phyloP scores from a whole-genome alignment of 2,888 invertebrate species.

The Limenitis arthemis region DNA sequence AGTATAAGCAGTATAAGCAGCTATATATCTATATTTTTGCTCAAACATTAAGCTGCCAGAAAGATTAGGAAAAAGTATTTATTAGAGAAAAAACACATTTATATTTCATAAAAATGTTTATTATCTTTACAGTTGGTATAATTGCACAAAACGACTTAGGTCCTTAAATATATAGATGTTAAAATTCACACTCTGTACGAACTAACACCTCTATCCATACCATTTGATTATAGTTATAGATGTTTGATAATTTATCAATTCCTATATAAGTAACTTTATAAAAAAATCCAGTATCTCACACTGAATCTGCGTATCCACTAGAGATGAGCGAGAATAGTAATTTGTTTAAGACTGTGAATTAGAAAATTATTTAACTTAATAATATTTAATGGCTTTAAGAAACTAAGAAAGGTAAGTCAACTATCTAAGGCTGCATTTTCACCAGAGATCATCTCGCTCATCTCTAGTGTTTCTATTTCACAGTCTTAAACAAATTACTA shows the following conservation, averaged over 20 bases:
- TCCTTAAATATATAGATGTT: conserved; percentile 24
- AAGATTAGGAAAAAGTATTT: background rate
- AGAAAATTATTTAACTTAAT: conserved; percentile 4
- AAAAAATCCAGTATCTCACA: conserved; percentile 1
- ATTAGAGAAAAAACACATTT: conserved; percentile 21
- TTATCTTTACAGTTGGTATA: conserved; percentile 43
- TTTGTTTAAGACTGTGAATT: no score
- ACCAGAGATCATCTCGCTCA: no score
- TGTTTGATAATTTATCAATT: conserved; percentile 15
- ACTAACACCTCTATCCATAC: conserved; percentile 23
- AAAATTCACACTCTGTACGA: conserved; percentile 36
- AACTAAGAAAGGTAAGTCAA: background rate
- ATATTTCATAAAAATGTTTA: conserved; percentile 38
- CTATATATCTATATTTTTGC: background rate
- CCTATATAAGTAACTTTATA: conserved; percentile 12
- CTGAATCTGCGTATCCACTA: background rate
- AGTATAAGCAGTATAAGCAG: no score
- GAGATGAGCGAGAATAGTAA: no score
- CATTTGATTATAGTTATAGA: conserved; percentile 6
- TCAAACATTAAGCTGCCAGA: background rate
- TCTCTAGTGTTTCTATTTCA: background rate
- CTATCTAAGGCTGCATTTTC: background rate
- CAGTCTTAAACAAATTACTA: conserved; percentile 8
- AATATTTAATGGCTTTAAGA: conserved; percentile 12
- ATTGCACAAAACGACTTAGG: conserved; percentile 34